Evolutionary conservation across 2,888 invertebrate species (phyloP).

Genomic region (Sussaba pulchella): DNA sequence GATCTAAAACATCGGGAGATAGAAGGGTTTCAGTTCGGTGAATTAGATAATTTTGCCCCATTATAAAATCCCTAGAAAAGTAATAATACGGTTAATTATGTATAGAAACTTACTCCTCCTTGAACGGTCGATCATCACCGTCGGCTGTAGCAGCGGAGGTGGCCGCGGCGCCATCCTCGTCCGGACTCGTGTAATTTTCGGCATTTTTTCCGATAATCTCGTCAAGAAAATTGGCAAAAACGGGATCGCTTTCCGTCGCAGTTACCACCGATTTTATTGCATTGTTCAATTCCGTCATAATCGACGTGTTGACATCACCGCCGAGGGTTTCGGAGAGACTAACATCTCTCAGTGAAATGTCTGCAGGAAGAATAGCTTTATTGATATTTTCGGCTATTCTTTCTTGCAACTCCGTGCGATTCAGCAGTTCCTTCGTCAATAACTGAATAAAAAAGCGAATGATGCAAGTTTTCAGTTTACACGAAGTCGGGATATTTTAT

Average conservation of each 20-base stretch:
- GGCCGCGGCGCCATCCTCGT: slow-evolving; percentile 77
- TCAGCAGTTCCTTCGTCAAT: slow-evolving; percentile 84
- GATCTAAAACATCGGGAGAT: no score
- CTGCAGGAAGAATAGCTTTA: slow-evolving; percentile 81
- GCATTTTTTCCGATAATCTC: slow-evolving; percentile 82
- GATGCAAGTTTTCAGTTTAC: no score
- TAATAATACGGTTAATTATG: no score
- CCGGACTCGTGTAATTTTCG: slow-evolving; percentile 76
- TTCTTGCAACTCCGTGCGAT: slow-evolving; percentile 85
- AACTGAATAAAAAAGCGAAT: slow-evolving; percentile 76
- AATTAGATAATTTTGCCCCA: no score
- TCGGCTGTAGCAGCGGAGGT: no score
- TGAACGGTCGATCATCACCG: slow-evolving; percentile 33
- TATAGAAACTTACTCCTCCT: slow-evolving; percentile 36
- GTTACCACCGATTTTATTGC: slow-evolving; percentile 85
- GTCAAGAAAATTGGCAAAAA: slow-evolving; percentile 85
- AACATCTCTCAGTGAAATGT: slow-evolving; percentile 73
- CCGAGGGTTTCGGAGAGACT: slow-evolving; percentile 71
- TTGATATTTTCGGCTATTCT: slow-evolving; percentile 86
- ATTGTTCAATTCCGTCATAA: slow-evolving; percentile 83
- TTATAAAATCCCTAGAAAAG: no score
- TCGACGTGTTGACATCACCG: slow-evolving; percentile 77
- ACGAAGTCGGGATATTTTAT: no score
- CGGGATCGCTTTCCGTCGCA: slow-evolving; percentile 85
- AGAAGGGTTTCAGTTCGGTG: no score